phyloP scores from a whole-genome alignment of 2,797 vertebrate species.

The Cetoscarus ocellatus region DNA sequence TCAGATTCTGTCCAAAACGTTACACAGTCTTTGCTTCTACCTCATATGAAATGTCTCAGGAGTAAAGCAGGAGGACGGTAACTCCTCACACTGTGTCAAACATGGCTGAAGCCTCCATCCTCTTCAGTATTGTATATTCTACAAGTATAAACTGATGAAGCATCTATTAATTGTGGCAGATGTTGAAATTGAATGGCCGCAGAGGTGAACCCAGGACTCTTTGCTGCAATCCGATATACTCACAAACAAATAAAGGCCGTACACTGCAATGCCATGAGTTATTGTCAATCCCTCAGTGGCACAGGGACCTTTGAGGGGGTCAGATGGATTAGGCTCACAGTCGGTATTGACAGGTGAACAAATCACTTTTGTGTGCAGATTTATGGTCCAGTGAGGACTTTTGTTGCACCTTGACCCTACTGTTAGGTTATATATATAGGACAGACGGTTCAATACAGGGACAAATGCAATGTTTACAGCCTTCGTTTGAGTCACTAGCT shows the following conservation, averaged over 20 bases:
- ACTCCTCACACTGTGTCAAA: background rate
- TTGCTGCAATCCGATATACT: background rate
- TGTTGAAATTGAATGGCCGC: constrained; percentile 46
- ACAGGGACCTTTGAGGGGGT: constrained; percentile 37
- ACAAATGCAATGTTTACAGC: background rate
- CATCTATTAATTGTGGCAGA: constrained; percentile 33
- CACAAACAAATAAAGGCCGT: constrained; percentile 11
- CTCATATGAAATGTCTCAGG: background rate
- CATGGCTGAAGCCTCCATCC: background rate
- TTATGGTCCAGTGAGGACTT: constrained; percentile 30
- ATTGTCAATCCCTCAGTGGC: constrained; percentile 40
- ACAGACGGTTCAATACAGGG: background rate
- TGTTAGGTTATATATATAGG: constrained; percentile 14
- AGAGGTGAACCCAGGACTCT: constrained; percentile 15
- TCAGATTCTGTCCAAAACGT: too few species aligned
- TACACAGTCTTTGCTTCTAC: background rate
- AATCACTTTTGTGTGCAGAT: constrained; percentile 44
- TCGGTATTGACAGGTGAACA: constrained; percentile 29
- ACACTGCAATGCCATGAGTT: constrained; percentile 34
- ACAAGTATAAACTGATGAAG: constrained; percentile 18
- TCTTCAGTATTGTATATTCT: constrained; percentile 4
- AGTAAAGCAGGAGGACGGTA: too few species aligned
- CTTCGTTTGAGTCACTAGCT: background rate
- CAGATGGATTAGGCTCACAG: constrained; percentile 42
- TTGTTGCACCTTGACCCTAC: constrained; percentile 58